Percentiles rank a stretch among this genome's conserved stretches.
phyloP scores from a whole-genome alignment of 1,140 invertebrate species.

The Sarcophaga peregrina region DNA sequence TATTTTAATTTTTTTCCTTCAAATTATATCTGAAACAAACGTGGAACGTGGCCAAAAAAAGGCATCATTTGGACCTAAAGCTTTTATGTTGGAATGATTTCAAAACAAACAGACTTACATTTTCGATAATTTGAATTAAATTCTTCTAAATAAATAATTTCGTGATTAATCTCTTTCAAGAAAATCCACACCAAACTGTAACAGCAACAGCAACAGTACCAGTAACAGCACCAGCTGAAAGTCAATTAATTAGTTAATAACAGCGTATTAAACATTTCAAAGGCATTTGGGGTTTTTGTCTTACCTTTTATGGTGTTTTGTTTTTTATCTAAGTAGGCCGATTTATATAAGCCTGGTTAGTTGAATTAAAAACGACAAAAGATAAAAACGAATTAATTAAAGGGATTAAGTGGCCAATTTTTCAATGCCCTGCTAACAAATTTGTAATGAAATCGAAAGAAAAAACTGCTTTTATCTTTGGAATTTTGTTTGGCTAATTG shows the following conservation, averaged over 20 bases:
- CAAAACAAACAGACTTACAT: background rate
- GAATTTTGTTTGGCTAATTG: too few relatives aligned
- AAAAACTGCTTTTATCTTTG: background rate
- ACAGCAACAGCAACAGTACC: background rate
- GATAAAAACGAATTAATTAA: slow-evolving; percentile 34
- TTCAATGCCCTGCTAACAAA: slow-evolving; percentile 32
- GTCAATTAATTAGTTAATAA: slow-evolving; percentile 12
- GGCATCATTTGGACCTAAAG: too few relatives aligned
- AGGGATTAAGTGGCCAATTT: slow-evolving; percentile 40
- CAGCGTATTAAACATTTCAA: background rate
- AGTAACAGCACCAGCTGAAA: background rate
- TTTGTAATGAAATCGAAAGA: background rate
- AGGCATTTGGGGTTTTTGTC: background rate
- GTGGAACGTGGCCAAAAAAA: too few relatives aligned
- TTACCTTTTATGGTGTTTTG: background rate
- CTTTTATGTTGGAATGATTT: too few relatives aligned
- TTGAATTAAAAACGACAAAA: slow-evolving; percentile 3
- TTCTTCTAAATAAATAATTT: slow-evolving; percentile 12
- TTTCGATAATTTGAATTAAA: background rate
- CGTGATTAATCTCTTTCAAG: slow-evolving; percentile 20
- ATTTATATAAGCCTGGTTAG: slow-evolving; percentile 26
- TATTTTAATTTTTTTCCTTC: background rate
- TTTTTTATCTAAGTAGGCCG: slow-evolving; percentile 27
- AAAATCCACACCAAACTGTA: background rate
- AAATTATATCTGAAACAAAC: too few relatives aligned